These are phyloP conservation scores for Diogma glabrata DNA, from an alignment of 2,888 invertebrate species.

Conservation along the genomic window DNA sequence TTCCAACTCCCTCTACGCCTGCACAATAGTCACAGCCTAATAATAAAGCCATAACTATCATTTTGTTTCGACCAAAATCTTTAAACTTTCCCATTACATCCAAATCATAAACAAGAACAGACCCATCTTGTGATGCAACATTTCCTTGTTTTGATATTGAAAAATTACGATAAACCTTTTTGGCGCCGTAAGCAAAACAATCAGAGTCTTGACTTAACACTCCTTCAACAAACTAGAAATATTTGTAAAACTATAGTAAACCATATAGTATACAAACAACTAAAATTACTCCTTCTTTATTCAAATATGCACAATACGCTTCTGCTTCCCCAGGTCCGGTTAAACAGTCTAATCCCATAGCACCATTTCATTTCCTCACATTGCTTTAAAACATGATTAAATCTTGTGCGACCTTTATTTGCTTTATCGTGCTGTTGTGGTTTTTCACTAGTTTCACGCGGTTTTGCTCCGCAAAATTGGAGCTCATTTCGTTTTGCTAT, in stretches of 20 bases:
- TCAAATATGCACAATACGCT: conserved; percentile 80
- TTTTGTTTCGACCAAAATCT: conserved; percentile 67
- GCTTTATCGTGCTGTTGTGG: no score
- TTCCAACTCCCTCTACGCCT: conserved; percentile 66
- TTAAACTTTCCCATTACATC: conserved; percentile 48
- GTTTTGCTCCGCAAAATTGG: conserved; percentile 42
- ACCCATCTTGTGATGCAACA: conserved; percentile 52
- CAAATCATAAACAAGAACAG: conserved; percentile 67
- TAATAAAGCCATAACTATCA: conserved; percentile 71
- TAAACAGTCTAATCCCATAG: conserved; percentile 69
- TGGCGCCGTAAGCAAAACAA: conserved; percentile 84
- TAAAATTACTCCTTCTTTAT: conserved; percentile 54
- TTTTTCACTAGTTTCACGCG: conserved; percentile 28
- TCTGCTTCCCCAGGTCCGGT: conserved; percentile 81
- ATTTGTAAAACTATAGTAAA: no score
- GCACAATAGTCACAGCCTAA: conserved; percentile 80
- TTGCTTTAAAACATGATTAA: conserved; percentile 49
- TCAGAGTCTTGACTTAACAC: conserved; percentile 89
- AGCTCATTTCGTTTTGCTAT: conserved; percentile 49
- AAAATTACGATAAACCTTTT: conserved; percentile 74
- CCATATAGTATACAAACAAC: no score
- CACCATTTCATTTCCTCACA: conserved; percentile 64
- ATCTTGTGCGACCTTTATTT: conserved; percentile 40
- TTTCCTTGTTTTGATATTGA: conserved; percentile 59
- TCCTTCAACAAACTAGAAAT: conserved; percentile 76